Conservation (phyloP, 2,113 vertebrate genomes). For the Nothocercus julius region DNA sequence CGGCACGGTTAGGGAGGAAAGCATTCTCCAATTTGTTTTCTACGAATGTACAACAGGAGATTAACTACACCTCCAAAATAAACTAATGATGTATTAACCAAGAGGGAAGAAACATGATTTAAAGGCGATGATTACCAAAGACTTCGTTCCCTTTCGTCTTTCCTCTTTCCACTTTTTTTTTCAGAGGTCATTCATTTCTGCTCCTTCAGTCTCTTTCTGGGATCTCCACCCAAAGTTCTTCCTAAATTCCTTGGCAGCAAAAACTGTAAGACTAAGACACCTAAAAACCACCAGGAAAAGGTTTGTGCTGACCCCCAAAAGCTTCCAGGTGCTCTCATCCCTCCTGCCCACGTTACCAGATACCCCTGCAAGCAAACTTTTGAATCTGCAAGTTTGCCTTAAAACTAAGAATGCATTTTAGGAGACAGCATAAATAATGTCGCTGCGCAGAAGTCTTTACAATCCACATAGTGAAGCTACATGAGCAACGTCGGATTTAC, state of each 20-base stretch:
- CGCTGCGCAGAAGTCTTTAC: neutral
- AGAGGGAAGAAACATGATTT: neutral
- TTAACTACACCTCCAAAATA: neutral
- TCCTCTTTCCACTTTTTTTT: neutral
- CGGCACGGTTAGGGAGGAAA: neutral
- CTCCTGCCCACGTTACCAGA: neutral
- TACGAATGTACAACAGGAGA: neutral
- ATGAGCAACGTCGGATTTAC: neutral
- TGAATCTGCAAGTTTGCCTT: neutral
- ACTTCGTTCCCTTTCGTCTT: neutral
- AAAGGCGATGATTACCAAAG: neutral
- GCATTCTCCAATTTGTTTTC: neutral
- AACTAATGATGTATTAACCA: neutral
- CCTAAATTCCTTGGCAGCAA: neutral
- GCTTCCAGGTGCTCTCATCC: neutral
- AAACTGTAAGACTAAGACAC: neutral
- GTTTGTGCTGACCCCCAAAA: neutral
- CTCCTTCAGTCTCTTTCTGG: neutral
- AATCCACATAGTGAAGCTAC: neutral
- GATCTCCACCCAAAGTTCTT: neutral
- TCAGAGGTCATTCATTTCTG: neutral
- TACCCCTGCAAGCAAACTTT: neutral
- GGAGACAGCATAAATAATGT: neutral
- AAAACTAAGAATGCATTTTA: neutral
- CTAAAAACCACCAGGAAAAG: no score